Conservation (phyloP, 2,113 vertebrate species). For the Sapajus apella region DNA sequence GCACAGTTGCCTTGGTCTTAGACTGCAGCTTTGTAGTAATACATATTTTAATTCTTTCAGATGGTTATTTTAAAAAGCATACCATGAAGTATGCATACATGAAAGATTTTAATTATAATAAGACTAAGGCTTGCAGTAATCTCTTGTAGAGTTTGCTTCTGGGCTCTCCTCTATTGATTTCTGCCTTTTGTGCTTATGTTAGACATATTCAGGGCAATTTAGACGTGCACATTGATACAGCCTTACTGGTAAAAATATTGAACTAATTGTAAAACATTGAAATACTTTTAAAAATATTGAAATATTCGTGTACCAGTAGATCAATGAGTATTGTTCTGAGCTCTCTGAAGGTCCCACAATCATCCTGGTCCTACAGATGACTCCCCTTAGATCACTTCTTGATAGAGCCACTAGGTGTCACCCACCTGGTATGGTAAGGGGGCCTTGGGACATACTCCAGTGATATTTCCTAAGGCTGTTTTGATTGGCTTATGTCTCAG, state of each 20-base stretch:
- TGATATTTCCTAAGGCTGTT: background rate
- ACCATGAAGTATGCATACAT: background rate
- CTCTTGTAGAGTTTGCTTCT: constrained; percentile 48
- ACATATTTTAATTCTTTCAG: constrained; percentile 54
- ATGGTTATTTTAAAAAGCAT: constrained; percentile 38
- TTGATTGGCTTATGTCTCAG: background rate
- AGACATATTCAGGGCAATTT: constrained; percentile 12
- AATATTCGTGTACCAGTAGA: background rate
- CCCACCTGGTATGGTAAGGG: background rate
- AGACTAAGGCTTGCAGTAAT: constrained; percentile 46
- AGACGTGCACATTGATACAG: background rate
- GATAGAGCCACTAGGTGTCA: background rate
- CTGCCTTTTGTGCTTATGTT: constrained; percentile 27
- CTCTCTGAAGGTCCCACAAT: accelerated
- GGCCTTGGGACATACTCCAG: background rate
- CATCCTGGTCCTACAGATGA: background rate
- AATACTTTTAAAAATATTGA: constrained; percentile 33
- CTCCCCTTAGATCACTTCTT: background rate
- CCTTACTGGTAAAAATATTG: constrained; percentile 31
- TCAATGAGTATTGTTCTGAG: background rate
- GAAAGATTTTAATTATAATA: constrained; percentile 64
- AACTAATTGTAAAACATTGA: background rate
- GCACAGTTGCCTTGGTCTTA: background rate
- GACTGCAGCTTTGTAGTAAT: constrained; percentile 24
- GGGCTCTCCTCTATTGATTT: constrained; percentile 55